These are phyloP conservation scores for Sceliomorpha sp. DNA, from an alignment of 2,888 invertebrate species.

Conservation along the genomic window DNA sequence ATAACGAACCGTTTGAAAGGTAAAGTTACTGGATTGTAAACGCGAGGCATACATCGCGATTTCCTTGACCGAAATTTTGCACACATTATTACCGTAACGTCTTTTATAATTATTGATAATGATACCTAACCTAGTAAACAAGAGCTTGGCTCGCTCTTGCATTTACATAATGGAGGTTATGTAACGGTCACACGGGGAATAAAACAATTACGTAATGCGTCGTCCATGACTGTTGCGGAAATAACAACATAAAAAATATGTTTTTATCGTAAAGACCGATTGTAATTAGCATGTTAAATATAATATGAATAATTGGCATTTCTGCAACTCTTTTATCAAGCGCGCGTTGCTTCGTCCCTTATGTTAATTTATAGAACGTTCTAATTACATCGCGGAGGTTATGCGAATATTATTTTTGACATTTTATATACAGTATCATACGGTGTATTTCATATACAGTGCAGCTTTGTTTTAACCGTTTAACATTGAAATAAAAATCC, in stretches of 20 bases:
- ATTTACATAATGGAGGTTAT: constrained; percentile 53
- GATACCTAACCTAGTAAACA: constrained; percentile 55
- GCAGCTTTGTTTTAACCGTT: too few relatives aligned
- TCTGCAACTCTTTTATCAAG: too few relatives aligned
- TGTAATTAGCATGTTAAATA: too few relatives aligned
- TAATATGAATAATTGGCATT: too few relatives aligned
- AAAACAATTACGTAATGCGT: constrained; percentile 48
- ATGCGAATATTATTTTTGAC: too few relatives aligned
- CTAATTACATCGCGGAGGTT: too few relatives aligned
- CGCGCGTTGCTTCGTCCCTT: too few relatives aligned
- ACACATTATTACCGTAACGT: constrained; percentile 53
- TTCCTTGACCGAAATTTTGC: constrained; percentile 56
- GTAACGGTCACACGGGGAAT: constrained; percentile 41
- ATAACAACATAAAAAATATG: constrained; percentile 33
- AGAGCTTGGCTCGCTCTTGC: constrained; percentile 32
- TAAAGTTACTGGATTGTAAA: constrained; percentile 17
- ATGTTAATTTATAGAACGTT: too few relatives aligned
- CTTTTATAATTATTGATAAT: constrained; percentile 56
- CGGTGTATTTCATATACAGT: too few relatives aligned
- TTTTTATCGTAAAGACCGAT: too few relatives aligned
- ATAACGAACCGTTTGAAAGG: not conserved
- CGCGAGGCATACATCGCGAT: constrained; percentile 44
- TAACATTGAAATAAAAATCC: too few relatives aligned
- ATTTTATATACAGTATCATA: too few relatives aligned
- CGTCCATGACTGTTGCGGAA: constrained; percentile 22